Evolutionary conservation across 1,140 invertebrate genomes (phyloP).

Genomic region (honey bee (Apis mellifera)): Amel_HAv3.1 CM009932.2:9165501-9166000

Average conservation of each 20-base stretch:
- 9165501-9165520: slow-evolving; percentile 38
- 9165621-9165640: slow-evolving; percentile 21
- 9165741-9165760: too few species aligned
- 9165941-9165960: too few species aligned
- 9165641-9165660: neutral
- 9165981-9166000: neutral
- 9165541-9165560: slow-evolving; percentile 26
- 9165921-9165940: too few species aligned
- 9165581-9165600: slow-evolving; percentile 23
- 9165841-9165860: too few species aligned
- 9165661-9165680: slow-evolving; percentile 1
- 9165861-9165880: too few species aligned
- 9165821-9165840: too few species aligned
- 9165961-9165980: neutral
- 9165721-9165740: neutral
- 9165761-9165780: too few species aligned
- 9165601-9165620: slow-evolving; percentile 15
- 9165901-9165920: too few species aligned
- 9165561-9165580: slow-evolving; percentile 18
- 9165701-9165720: neutral
- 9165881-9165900: too few species aligned
- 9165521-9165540: slow-evolving; percentile 34
- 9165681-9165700: neutral
- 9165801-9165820: too few species aligned
- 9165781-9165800: too few species aligned